Conservation (phyloP, 2,888 invertebrate species). For the Lochmaea capreae region DNA sequence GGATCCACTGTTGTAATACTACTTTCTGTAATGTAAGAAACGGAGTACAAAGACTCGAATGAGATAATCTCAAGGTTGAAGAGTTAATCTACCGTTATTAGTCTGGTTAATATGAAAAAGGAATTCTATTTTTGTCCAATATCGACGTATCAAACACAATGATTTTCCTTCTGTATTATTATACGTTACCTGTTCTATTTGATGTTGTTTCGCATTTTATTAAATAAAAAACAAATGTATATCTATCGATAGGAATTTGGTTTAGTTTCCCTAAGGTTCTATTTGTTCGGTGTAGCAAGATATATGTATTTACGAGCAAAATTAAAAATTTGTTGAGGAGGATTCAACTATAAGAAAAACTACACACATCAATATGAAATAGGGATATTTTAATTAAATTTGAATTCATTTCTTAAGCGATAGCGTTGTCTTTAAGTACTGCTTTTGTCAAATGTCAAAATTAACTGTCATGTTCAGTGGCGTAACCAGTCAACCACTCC, state of each 20-base stretch:
- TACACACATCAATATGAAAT: too few species aligned
- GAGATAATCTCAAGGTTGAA: conserved; percentile 35
- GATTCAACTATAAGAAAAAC: too few species aligned
- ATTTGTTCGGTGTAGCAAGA: background rate
- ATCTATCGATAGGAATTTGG: background rate
- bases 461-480: too few species aligned
- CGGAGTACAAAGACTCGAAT: conserved; percentile 15
- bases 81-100: conserved; percentile 27
- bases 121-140: conserved; percentile 1
- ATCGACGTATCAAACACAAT: background rate
- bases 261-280: background rate
- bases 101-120: conserved; percentile 13
- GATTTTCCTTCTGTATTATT: background rate
- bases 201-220: too few species aligned
- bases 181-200: too few species aligned
- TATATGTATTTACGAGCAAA: background rate
- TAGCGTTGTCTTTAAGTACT: too few species aligned
- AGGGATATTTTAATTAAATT: too few species aligned
- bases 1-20: conserved; percentile 1
- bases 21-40: conserved; percentile 9
- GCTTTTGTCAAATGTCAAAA: too few species aligned
- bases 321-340: background rate
- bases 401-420: too few species aligned
- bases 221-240: background rate
- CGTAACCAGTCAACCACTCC: too few species aligned